Evolutionary conservation across 2,113 vertebrate species (phyloP).

Genomic region (Pelecanoides urinatrix): DNA sequence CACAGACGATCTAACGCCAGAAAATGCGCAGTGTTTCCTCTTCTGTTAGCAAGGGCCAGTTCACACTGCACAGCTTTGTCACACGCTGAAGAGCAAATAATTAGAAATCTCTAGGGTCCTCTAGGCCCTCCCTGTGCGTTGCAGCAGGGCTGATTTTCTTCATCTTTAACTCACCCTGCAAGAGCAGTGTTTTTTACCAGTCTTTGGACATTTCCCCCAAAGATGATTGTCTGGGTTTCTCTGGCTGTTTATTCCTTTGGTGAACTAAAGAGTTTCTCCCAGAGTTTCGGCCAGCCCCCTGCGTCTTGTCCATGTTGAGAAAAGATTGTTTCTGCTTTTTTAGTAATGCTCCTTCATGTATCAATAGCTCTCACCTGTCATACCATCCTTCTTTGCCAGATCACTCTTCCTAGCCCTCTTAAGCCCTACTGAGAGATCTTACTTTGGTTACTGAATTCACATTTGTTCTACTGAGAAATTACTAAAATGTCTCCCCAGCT

Average conservation of each 20-base stretch:
- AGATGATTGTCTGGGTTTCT: neutral
- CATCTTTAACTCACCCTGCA: neutral
- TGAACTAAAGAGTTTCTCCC: neutral
- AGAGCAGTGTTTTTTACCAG: neutral
- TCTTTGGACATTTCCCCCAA: neutral
- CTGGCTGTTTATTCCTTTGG: neutral
- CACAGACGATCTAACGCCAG: neutral
- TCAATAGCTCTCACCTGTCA: neutral
- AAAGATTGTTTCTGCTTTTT: neutral
- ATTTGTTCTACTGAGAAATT: constrained; percentile 17
- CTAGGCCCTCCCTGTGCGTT: neutral
- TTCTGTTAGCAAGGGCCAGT: neutral
- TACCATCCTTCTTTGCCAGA: neutral
- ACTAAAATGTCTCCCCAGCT: constrained; percentile 26
- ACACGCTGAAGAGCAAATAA: neutral
- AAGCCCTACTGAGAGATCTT: neutral
- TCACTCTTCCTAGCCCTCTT: neutral
- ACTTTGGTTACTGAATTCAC: neutral
- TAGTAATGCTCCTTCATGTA: neutral
- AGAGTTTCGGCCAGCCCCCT: neutral
- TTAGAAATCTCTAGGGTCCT: neutral
- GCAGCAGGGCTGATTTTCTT: neutral
- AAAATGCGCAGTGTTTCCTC: neutral
- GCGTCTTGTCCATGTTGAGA: neutral
- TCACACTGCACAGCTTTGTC: neutral